Percentiles rank a stretch among this genome's conserved stretches.
phyloP scores from a whole-genome alignment of 2,888 invertebrate genomes.

The Chrysolina haemoptera region DNA sequence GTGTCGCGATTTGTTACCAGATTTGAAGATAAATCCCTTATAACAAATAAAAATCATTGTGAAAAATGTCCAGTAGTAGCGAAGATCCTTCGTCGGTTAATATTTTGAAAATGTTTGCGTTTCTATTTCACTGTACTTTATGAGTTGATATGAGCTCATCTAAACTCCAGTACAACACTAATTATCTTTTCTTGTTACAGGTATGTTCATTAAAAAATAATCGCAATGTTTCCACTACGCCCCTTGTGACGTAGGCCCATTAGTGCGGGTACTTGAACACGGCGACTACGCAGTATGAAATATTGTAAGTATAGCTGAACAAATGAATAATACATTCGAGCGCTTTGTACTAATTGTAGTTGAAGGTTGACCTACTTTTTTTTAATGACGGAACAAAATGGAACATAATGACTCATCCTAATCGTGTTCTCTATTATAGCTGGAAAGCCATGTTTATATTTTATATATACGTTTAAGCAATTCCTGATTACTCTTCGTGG shows the following conservation, averaged over 20 bases:
- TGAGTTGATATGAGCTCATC: neutral
- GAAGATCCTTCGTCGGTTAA: too few species aligned
- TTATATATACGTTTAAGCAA: neutral
- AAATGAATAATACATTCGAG: constrained; percentile 51
- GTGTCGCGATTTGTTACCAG: too few species aligned
- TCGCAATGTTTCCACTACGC: constrained; percentile 38
- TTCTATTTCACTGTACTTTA: neutral
- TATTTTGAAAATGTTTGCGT: constrained; percentile 1
- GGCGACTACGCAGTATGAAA: constrained; percentile 35
- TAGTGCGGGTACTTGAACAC: constrained; percentile 44
- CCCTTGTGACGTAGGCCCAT: constrained; percentile 41
- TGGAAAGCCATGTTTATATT: constrained; percentile 24
- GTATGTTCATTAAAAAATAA: constrained; percentile 50
- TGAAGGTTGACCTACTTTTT: constrained; percentile 39
- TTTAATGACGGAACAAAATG: constrained; percentile 31
- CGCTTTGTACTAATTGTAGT: constrained; percentile 40
- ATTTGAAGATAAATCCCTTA: too few species aligned
- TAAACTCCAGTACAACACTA: constrained; percentile 9
- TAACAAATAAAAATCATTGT: too few species aligned
- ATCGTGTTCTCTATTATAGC: constrained; percentile 12
- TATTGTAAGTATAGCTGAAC: constrained; percentile 42
- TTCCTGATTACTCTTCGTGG: constrained; percentile 4
- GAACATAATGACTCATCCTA: constrained; percentile 27
- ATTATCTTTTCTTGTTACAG: constrained; percentile 47
- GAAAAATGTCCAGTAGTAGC: too few species aligned